Evolutionary conservation across 2,113 vertebrate genomes (phyloP), one percentile per base, ranked within the genome.

Genomic region (Apeltes quadracus): DNA sequence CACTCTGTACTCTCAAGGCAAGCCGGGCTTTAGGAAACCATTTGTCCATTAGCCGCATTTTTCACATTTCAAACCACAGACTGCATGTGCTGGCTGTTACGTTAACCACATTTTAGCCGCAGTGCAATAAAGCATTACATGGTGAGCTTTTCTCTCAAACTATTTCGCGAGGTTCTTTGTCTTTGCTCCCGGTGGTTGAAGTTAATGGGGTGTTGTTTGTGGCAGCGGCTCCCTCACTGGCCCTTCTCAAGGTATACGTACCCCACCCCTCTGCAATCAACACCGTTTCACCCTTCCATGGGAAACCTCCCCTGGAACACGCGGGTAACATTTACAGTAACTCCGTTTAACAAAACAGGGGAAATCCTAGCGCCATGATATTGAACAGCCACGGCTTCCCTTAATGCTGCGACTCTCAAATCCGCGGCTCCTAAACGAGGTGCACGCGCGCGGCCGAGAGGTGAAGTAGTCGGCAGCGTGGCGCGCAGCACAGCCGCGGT

Each of bases 201-300:
- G 62, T 76, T 85, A 87, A 89, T 74, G 29, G 65, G 73, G 62
- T 63, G 68, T 65, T 84, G 74, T 85, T 86, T 76, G 82, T 46
- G 66, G 74, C 73, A 79, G 84, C 81, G 70, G 69, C 81, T 83
- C 69, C 61, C 84, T 89, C 80, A 75, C 65, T 54, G 79, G 76
- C 66, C 71, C 58, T n/a, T 71, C 64, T 73, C n/a, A 71, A 63
- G 36, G 71, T 62, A 23, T 13, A 68, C 4, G 64, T 18, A 34
- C 32, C 41, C 36, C 54, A 38, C 44, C 25, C 39, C 62, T 11
- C 64, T 54, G 61, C 55, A 23, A 57, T 53, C 63, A 34, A 69
- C 57, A n/a, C 72, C 63, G 63, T 68, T 69, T 69, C 44, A 57
- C 81, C 66, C 78, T 81, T 79, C 67, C 61, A 70, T n/a, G 61